A percentile compares a stretch with the other conserved stretches of the same genome.
Evolutionary conservation across 2,888 invertebrate species (phyloP).

Genomic region (Pardosa pseudoannulata): DNA sequence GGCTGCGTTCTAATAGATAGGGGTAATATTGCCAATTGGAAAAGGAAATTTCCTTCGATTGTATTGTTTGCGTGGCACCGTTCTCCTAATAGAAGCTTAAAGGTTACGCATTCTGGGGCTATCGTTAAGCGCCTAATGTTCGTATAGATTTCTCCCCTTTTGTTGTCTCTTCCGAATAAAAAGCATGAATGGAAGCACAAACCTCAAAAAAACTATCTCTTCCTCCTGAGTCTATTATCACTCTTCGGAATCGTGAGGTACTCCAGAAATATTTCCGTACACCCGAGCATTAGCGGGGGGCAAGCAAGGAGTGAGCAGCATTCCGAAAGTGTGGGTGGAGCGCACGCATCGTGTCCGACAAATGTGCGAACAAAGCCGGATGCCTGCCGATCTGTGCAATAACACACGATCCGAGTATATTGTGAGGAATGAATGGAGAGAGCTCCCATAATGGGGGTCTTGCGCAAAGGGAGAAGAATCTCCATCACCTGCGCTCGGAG

Average conservation of each 20-base stretch:
- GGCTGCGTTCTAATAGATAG: too few species aligned
- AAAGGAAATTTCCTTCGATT: too few species aligned
- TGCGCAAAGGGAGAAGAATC: neutral
- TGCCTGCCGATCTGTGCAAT: neutral
- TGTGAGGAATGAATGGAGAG: neutral
- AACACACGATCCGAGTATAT: constrained; percentile 1
- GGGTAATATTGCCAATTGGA: too few species aligned
- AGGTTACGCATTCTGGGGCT: neutral
- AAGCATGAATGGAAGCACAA: constrained; percentile 5
- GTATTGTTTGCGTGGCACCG: too few species aligned
- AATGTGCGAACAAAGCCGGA: constrained; percentile 29
- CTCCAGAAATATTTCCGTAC: constrained; percentile 4
- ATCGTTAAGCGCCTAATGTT: neutral
- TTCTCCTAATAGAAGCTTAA: too few species aligned
- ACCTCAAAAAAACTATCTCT: neutral
- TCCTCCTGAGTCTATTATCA: neutral
- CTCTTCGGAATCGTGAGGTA: neutral
- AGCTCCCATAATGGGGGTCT: neutral
- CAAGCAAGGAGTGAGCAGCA: neutral
- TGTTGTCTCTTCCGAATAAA: neutral
- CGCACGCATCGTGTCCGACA: constrained; percentile 21
- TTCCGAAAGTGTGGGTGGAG: constrained; percentile 19
- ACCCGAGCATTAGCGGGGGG: constrained; percentile 11
- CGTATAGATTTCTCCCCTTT: neutral
- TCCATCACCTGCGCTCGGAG: constrained; percentile 1